These are phyloP conservation scores for Aphaenogaster rudis DNA, from an alignment of 1,140 invertebrate species.

Conservation along the genomic window DNA sequence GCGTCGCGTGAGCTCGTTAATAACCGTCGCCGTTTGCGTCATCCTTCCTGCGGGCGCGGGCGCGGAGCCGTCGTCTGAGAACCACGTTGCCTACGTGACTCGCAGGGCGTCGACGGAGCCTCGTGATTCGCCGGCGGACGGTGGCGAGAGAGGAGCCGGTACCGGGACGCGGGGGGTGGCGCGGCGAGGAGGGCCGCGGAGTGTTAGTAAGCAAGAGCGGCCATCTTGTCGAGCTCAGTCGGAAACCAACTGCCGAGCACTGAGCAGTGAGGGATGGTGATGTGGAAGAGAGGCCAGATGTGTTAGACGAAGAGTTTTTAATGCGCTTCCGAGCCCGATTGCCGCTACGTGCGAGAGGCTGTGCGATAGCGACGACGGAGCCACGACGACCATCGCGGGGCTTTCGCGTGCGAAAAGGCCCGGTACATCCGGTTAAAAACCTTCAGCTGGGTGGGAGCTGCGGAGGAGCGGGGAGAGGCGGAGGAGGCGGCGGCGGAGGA, in stretches of 20 bases:
- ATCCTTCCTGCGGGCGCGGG: neutral
- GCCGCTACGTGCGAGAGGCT: slow-evolving; percentile 83
- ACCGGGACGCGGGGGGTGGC: neutral
- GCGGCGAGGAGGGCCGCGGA: slow-evolving; percentile 26
- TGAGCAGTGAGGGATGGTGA: slow-evolving; percentile 86
- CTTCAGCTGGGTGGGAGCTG: slow-evolving; percentile 67
- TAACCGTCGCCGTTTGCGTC: slow-evolving; percentile 36
- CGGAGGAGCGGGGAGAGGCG: slow-evolving; percentile 16
- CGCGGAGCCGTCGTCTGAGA: slow-evolving; percentile 51
- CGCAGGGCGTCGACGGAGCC: slow-evolving; percentile 77
- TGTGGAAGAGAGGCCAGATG: slow-evolving; percentile 82
- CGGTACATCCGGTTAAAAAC: slow-evolving; percentile 71
- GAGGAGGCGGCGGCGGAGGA: neutral
- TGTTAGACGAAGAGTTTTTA: slow-evolving; percentile 85
- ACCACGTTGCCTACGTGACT: slow-evolving; percentile 78
- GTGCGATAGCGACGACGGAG: slow-evolving; percentile 80
- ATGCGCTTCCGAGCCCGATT: slow-evolving; percentile 85
- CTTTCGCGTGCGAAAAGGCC: slow-evolving; percentile 73
- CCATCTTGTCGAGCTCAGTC: slow-evolving; percentile 83
- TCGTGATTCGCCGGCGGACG: slow-evolving; percentile 60
- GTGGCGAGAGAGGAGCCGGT: slow-evolving; percentile 11
- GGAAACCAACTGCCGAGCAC: slow-evolving; percentile 87
- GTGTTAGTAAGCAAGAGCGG: slow-evolving; percentile 71
- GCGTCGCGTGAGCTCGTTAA: neutral
- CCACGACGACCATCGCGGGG: slow-evolving; percentile 71